Percentiles rank a stretch among this genome's conserved stretches.
These are phyloP conservation scores for Drosophila rhopaloa DNA, from an alignment of 1,140 invertebrate genomes.

Conservation along the genomic window DNA sequence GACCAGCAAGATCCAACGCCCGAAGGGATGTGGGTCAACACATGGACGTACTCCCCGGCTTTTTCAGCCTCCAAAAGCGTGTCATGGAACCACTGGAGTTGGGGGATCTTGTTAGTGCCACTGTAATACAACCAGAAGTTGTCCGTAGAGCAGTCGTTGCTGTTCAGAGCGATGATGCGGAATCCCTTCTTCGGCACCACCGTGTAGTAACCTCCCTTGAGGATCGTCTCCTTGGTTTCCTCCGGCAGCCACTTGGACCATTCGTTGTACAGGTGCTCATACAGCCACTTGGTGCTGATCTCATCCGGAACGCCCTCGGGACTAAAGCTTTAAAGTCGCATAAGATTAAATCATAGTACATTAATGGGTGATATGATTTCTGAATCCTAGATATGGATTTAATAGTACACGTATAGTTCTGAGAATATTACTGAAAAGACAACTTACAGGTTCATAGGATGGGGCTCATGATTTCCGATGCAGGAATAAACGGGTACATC, in stretches of 20 bases:
- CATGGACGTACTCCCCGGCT: conserved; percentile 90
- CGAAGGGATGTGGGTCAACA: conserved; percentile 93
- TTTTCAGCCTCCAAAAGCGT: conserved; percentile 90
- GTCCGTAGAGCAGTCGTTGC: conserved; percentile 89
- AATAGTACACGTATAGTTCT: neutral
- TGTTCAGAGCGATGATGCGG: conserved; percentile 90
- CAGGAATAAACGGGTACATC: conserved; percentile 89
- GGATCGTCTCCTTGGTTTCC: conserved; percentile 87
- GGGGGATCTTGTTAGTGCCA: conserved; percentile 85
- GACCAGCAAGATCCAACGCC: conserved; percentile 88
- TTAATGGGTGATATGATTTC: neutral
- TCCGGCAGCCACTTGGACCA: conserved; percentile 89
- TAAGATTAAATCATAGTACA: neutral
- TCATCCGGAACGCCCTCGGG: conserved; percentile 56
- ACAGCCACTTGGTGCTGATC: conserved; percentile 89
- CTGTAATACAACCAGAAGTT: conserved; percentile 88
- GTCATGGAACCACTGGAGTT: conserved; percentile 91
- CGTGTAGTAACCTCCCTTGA: conserved; percentile 90
- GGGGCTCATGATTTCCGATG: conserved; percentile 95
- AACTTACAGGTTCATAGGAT: conserved; percentile 93
- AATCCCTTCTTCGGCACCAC: conserved; percentile 87
- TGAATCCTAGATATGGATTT: conserved; percentile 73
- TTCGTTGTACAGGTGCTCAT: conserved; percentile 87
- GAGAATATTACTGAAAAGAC: neutral
- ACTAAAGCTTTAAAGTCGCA: conserved; percentile 58